Conservation (phyloP, 2,888 invertebrate genomes). For the Myopa testacea region DNA sequence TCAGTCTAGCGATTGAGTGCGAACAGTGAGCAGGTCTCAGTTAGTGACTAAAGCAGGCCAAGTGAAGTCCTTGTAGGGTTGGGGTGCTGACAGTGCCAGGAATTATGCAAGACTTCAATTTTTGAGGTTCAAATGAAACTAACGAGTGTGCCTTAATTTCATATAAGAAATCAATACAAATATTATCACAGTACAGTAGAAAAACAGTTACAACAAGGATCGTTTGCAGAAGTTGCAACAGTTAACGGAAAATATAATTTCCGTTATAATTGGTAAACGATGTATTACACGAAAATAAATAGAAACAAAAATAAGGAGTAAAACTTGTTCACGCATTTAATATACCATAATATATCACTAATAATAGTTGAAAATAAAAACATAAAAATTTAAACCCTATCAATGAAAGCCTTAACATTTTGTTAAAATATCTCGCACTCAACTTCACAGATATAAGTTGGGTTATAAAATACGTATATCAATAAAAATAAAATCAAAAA, state of each 20-base stretch:
- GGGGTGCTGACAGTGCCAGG: neutral
- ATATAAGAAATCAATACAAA: slow-evolving; percentile 6
- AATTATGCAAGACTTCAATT: slow-evolving; percentile 33
- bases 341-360: too few relatives aligned
- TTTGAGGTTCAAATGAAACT: too few relatives aligned
- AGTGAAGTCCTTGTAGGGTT: neutral
- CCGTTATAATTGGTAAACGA: too few relatives aligned
- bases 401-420: too few relatives aligned
- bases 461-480: too few relatives aligned
- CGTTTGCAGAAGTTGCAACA: neutral
- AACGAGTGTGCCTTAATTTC: slow-evolving; percentile 4
- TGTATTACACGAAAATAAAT: slow-evolving; percentile 1
- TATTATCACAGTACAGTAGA: neutral
- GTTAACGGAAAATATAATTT: neutral
- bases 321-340: neutral
- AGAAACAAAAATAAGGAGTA: neutral
- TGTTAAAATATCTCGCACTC: too few relatives aligned
- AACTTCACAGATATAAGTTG: too few relatives aligned
- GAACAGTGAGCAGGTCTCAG: slow-evolving; percentile 38
- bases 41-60: slow-evolving; percentile 5
- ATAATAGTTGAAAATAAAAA: too few relatives aligned
- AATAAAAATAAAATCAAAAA: neutral
- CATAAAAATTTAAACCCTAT: too few relatives aligned
- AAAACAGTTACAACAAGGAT: slow-evolving; percentile 24
- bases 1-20: slow-evolving; percentile 53